Evolutionary conservation across 2,888 invertebrate genomes (phyloP).

Genomic region (Cenopis cana): DNA sequence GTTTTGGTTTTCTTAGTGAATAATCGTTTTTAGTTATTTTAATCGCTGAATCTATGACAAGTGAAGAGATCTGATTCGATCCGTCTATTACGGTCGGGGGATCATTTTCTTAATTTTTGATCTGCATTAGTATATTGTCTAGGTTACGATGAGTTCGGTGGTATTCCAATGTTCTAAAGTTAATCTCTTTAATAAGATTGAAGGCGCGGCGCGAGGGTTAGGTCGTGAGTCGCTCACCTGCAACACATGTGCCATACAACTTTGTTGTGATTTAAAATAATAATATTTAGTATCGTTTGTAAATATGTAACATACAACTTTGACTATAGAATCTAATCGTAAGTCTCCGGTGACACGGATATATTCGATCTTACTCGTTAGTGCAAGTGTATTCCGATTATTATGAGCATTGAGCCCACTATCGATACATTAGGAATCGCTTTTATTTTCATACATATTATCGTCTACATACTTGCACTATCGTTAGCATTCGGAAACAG

Average conservation of each 20-base stretch:
- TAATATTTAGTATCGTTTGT: constrained; percentile 84
- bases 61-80: constrained; percentile 85
- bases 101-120: constrained; percentile 69
- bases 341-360: constrained; percentile 66
- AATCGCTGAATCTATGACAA: constrained; percentile 83
- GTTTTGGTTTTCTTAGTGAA: constrained; percentile 79
- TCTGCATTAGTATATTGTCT: constrained; percentile 74
- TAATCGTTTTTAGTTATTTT: constrained; percentile 83
- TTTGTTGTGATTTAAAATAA: constrained; percentile 84
- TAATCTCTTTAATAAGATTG: constrained; percentile 63
- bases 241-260: constrained; percentile 82
- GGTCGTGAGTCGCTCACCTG: constrained; percentile 65
- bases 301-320: constrained; percentile 82
- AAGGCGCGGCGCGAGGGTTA: constrained; percentile 70
- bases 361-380: constrained; percentile 59
- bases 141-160: constrained; percentile 74
- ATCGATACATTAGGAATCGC: constrained; percentile 47
- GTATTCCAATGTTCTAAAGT: constrained; percentile 71
- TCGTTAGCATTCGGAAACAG: constrained; percentile 50
- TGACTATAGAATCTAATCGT: constrained; percentile 74
- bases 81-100: constrained; percentile 57
- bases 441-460: constrained; percentile 47
- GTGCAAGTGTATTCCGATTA: constrained; percentile 54
- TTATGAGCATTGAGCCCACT: constrained; percentile 44
- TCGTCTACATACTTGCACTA: constrained; percentile 54